Evolutionary conservation across 2,113 vertebrate genomes (phyloP).

Genomic region (Oplegnathus fasciatus): DNA sequence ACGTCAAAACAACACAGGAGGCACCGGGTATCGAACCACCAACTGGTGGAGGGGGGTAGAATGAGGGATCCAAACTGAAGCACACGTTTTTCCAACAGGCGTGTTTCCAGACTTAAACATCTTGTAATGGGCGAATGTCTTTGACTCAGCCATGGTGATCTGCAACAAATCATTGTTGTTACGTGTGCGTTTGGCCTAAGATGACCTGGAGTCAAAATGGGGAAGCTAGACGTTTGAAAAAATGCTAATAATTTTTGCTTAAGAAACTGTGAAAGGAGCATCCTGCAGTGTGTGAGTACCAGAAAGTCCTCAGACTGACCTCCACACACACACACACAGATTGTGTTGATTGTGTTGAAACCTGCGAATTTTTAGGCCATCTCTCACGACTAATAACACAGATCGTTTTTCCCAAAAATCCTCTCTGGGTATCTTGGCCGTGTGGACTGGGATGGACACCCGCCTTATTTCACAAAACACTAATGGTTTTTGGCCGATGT

Average conservation of each 20-base stretch:
- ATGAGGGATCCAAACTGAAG: background rate
- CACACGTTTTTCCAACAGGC: background rate
- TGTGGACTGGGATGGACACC: conserved; percentile 24
- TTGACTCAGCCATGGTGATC: no score
- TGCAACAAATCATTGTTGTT: no score
- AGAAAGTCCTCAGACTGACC: conserved; percentile 28
- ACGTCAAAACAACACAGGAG: no score
- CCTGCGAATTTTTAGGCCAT: conserved; percentile 23
- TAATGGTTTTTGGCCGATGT: conserved; percentile 52
- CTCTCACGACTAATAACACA: conserved; percentile 33
- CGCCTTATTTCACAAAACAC: conserved; percentile 32
- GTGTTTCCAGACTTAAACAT: background rate
- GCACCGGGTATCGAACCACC: background rate
- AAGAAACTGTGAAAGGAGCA: background rate
- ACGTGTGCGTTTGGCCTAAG: no score
- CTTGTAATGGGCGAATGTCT: no score
- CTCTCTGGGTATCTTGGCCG: conserved; percentile 50
- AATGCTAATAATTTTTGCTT: background rate
- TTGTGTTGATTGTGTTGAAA: conserved; percentile 27
- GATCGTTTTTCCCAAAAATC: conserved; percentile 27
- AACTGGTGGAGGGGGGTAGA: background rate
- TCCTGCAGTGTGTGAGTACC: background rate
- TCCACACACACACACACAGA: conserved; percentile 5
- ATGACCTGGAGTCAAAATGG: no score
- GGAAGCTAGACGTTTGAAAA: no score